Evolutionary conservation across 2,797 vertebrate species (phyloP).

Genomic region (Pogonophryne albipinna): DNA sequence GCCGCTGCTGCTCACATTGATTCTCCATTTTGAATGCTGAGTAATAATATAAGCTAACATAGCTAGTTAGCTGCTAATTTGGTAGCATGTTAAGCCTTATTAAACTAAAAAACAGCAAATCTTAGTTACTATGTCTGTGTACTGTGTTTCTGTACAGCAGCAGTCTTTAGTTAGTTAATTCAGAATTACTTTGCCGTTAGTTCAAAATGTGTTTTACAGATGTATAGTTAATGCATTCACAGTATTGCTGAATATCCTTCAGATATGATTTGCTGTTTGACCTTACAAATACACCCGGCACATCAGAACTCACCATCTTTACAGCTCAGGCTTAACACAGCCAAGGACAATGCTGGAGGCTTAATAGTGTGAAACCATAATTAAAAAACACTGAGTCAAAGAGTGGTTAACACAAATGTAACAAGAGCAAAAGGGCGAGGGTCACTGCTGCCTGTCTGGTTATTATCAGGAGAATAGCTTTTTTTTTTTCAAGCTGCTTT

Average conservation of each 20-base stretch:
- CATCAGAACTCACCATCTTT: constrained; percentile 1
- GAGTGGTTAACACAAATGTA: constrained; percentile 59
- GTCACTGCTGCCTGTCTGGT: constrained; percentile 25
- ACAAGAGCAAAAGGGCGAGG: constrained; percentile 50
- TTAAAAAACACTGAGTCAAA: constrained; percentile 62
- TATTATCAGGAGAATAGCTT: constrained; percentile 19
- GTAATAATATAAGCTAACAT: background rate
- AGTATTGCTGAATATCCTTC: constrained; percentile 5
- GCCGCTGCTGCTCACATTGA: background rate
- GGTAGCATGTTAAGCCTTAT: background rate
- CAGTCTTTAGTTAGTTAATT: background rate
- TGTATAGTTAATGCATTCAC: background rate
- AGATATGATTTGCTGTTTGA: background rate
- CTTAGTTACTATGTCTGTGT: background rate
- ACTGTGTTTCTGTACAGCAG: background rate
- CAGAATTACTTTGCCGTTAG: background rate
- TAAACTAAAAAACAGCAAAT: background rate
- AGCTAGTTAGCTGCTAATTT: background rate
- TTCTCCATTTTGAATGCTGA: background rate
- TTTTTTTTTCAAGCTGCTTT: constrained; percentile 27
- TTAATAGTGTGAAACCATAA: constrained; percentile 43
- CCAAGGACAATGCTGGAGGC: constrained; percentile 43
- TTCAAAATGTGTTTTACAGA: background rate
- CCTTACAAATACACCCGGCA: constrained; percentile 4
- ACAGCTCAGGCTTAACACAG: constrained; percentile 2